These are phyloP conservation scores for Phymastichus coffea DNA, from an alignment of 1,140 invertebrate genomes.

Conservation along the genomic window DNA sequence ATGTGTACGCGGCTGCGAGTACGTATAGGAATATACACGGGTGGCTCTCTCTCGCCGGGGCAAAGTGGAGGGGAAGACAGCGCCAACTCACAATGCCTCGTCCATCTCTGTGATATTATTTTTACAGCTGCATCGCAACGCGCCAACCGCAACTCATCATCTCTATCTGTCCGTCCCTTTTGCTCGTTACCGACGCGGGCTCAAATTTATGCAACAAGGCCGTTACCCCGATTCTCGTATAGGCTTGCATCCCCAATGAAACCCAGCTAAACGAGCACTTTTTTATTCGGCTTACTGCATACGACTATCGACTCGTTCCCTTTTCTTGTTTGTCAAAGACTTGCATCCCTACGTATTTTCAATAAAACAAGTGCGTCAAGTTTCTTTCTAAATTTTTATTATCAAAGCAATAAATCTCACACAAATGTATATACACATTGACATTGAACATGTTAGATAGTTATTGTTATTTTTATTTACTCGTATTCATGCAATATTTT, in stretches of 20 bases:
- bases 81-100: neutral
- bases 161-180: neutral
- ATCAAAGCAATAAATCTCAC: no score
- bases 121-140: neutral
- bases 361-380: no score
- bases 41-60: constrained; percentile 15
- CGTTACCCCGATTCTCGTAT: neutral
- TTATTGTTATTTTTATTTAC: no score
- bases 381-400: no score
- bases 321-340: no score
- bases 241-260: neutral
- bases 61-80: constrained; percentile 6
- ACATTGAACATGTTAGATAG: no score
- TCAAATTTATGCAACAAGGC: constrained; percentile 5
- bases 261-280: constrained; percentile 5
- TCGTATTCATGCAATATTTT: no score
- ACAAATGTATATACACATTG: no score
- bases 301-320: no score
- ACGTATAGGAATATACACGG: neutral
- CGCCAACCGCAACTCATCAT: constrained; percentile 1
- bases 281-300: neutral
- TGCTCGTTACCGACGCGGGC: neutral
- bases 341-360: no score
- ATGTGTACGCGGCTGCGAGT: neutral
- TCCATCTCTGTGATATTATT: constrained; percentile 10